Conservation (phyloP, 2,797 vertebrate species). For the Diceros bicornis region DNA sequence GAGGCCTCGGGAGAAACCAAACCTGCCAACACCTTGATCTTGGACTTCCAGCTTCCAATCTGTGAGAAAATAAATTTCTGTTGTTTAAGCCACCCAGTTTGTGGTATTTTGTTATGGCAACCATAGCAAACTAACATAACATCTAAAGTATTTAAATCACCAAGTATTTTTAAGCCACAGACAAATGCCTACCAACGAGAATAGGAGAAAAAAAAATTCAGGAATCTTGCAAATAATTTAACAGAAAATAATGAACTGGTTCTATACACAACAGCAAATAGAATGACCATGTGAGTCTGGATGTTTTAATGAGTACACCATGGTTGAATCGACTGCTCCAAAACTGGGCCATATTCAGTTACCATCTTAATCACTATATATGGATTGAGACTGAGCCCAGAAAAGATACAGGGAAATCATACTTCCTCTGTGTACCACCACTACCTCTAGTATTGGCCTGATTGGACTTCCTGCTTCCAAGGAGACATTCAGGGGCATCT, state of each 20-base stretch:
- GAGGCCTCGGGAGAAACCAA: not conserved
- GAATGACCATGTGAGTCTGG: not conserved
- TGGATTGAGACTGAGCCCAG: not conserved
- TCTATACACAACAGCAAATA: constrained; percentile 21
- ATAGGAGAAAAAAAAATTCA: not conserved
- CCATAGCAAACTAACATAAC: constrained; percentile 23
- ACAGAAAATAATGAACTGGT: constrained; percentile 39
- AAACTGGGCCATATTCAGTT: not conserved
- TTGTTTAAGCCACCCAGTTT: constrained; percentile 39
- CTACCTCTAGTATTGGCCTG: not conserved
- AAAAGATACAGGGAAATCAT: constrained; percentile 28
- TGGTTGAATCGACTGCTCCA: not conserved
- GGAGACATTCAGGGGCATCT: not conserved
- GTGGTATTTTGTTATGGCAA: constrained; percentile 27
- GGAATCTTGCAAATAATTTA: constrained; percentile 11
- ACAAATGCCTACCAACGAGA: not conserved
- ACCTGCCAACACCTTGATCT: not conserved
- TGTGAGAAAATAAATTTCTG: constrained; percentile 61
- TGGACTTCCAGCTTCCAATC: constrained; percentile 27
- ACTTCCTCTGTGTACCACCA: not conserved
- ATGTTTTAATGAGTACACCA: not conserved
- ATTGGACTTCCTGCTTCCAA: constrained; percentile 50
- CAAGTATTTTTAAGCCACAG: constrained; percentile 40
- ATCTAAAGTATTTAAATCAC: constrained; percentile 29
- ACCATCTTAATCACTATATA: not conserved